These are phyloP conservation scores for Notarius quadriscutis DNA, from an alignment of 2,113 vertebrate genomes.

Conservation along the genomic window DNA sequence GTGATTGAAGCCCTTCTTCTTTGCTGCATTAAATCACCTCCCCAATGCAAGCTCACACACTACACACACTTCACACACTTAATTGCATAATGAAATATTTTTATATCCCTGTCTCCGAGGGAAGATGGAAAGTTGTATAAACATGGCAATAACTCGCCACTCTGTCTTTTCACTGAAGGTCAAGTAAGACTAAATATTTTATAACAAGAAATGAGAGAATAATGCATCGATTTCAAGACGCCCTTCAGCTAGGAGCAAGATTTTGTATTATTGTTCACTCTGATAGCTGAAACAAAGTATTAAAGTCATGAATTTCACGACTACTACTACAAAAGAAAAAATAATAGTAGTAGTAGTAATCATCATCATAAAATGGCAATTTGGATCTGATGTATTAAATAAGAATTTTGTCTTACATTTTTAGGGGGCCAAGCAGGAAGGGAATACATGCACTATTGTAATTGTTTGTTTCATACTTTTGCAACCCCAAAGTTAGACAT, in stretches of 20 bases:
- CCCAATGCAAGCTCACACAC: conserved; percentile 5
- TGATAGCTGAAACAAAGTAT: neutral
- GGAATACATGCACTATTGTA: neutral
- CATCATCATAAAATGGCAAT: neutral
- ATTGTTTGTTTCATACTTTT: neutral
- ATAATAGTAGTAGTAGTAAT: neutral
- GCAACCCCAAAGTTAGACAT: neutral
- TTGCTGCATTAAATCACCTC: neutral
- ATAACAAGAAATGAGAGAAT: neutral
- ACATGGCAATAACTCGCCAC: conserved; percentile 16
- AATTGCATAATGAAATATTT: conserved; percentile 33
- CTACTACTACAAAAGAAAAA: neutral
- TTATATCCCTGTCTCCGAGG: conserved; percentile 8
- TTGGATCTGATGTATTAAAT: neutral
- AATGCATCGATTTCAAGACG: conserved; percentile 6
- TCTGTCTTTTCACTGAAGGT: conserved; percentile 23
- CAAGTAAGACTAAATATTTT: conserved; percentile 31
- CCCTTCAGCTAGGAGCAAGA: neutral
- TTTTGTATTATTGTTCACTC: neutral
- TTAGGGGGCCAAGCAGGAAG: neutral
- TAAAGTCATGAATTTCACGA: neutral
- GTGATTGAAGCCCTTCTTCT: neutral
- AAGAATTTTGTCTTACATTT: neutral
- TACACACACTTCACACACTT: conserved; percentile 15
- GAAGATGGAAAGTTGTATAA: conserved; percentile 12